These are phyloP conservation scores for Acanthochromis polyacanthus DNA, from an alignment of 2,113 vertebrate species.

Conservation along the genomic window DNA sequence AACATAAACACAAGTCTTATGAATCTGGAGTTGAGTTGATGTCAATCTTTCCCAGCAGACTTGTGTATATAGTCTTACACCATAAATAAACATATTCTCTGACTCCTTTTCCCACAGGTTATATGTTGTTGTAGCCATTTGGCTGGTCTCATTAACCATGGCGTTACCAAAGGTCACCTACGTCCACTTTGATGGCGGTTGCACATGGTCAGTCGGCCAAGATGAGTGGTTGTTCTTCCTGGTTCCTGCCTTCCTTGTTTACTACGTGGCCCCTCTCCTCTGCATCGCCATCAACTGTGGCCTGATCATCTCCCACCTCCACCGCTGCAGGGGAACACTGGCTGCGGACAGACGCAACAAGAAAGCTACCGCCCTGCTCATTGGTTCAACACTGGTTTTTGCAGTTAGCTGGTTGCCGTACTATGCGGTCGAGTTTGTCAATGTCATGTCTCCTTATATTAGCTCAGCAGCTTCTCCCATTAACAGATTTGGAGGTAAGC, in stretches of 20 bases:
- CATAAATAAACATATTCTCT: background rate
- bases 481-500: background rate
- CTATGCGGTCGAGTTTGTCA: constrained; percentile 80
- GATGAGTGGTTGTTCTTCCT: constrained; percentile 79
- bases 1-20: too few relatives aligned
- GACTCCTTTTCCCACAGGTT: constrained; percentile 48
- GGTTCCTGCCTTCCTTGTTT: constrained; percentile 79
- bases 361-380: constrained; percentile 78
- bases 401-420: constrained; percentile 80
- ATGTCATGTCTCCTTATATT: constrained; percentile 64
- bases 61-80: background rate
- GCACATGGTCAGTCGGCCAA: constrained; percentile 72
- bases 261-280: constrained; percentile 76
- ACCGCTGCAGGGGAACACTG: constrained; percentile 57
- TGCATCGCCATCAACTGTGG: constrained; percentile 77
- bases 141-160: constrained; percentile 77
- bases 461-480: constrained; percentile 64
- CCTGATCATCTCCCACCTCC: constrained; percentile 77
- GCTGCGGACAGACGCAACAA: constrained; percentile 72
- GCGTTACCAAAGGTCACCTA: constrained; percentile 81
- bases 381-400: constrained; percentile 75
- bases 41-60: too few relatives aligned
- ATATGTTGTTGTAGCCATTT: constrained; percentile 66
- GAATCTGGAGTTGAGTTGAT: too few relatives aligned
- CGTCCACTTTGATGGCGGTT: constrained; percentile 73